Conservation (phyloP, 1,140 invertebrate species). For the Aricia agestis region DNA sequence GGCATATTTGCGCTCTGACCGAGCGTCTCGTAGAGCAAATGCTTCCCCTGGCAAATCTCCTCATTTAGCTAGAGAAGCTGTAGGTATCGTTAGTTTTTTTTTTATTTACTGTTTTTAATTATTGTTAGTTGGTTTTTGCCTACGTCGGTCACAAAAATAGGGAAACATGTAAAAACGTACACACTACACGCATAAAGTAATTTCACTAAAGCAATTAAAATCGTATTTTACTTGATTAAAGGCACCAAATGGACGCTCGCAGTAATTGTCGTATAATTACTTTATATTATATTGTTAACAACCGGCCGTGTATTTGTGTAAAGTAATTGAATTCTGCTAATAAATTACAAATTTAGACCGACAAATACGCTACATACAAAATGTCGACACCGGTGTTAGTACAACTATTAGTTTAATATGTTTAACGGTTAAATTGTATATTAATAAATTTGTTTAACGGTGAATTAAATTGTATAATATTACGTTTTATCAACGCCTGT, state of each 20-base stretch:
- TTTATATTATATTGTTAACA: background rate
- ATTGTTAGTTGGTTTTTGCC: too few relatives aligned
- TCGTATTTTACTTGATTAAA: background rate
- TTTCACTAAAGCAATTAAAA: background rate
- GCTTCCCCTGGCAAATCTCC: too few relatives aligned
- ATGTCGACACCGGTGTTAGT: background rate
- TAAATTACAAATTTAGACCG: background rate
- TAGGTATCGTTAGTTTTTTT: too few relatives aligned
- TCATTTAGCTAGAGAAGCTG: too few relatives aligned
- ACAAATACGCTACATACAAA: background rate
- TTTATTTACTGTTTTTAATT: too few relatives aligned
- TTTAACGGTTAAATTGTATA: too few relatives aligned
- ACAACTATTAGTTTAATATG: background rate
- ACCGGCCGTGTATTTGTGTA: background rate
- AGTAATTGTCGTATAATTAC: background rate
- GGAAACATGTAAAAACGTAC: background rate
- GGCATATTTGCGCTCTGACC: too few relatives aligned
- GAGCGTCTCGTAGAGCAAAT: too few relatives aligned
- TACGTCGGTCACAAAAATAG: too few relatives aligned
- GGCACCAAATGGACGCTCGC: background rate
- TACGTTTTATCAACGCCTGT: too few relatives aligned
- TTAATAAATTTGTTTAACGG: too few relatives aligned
- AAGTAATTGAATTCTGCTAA: slow-evolving; percentile 1
- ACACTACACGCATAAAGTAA: background rate
- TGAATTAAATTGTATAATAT: too few relatives aligned